Evolutionary conservation across 2,888 invertebrate genomes (phyloP).

Genomic region (Rhamphomyia laevipes): DNA sequence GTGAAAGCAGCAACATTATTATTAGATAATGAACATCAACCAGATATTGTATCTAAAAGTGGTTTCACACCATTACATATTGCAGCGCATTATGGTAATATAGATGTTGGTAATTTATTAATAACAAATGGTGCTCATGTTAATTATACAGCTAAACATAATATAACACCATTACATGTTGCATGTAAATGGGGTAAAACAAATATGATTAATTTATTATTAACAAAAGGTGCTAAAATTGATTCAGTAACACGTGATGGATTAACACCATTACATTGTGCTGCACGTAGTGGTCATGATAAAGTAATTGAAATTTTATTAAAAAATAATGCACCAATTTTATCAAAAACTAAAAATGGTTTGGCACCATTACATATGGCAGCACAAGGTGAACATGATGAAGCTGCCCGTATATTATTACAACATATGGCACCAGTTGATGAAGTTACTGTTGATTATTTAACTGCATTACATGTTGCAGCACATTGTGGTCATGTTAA

Average conservation of each 20-base stretch:
- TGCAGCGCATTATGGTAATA: conserved; percentile 96
- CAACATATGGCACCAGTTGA: conserved; percentile 95
- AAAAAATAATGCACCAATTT: conserved; percentile 82
- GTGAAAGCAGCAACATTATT: conserved; percentile 88
- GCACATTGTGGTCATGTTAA: conserved; percentile 89
- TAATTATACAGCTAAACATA: conserved; percentile 92
- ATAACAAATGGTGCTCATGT: conserved; percentile 88
- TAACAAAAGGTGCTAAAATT: conserved; percentile 82
- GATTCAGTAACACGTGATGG: conserved; percentile 91
- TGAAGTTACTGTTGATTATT: conserved; percentile 95
- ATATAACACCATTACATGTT: conserved; percentile 96
- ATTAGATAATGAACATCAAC: conserved; percentile 90
- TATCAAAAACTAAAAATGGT: conserved; percentile 92
- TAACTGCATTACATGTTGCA: conserved; percentile 93
- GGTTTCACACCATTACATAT: conserved; percentile 98
- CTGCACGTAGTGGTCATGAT: conserved; percentile 91
- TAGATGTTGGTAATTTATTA: conserved; percentile 79
- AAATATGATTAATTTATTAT: conserved; percentile 78
- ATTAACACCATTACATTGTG: conserved; percentile 92
- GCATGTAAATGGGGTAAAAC: conserved; percentile 98
- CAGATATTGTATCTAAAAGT: conserved; percentile 92
- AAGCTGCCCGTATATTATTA: conserved; percentile 83
- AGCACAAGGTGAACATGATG: conserved; percentile 96
- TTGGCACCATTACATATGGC: conserved; percentile 98
- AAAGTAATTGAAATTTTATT: conserved; percentile 83